Base-by-base conservation (phyloP, 2,113 vertebrate species). In the Chinchilla lanigera region DNA sequence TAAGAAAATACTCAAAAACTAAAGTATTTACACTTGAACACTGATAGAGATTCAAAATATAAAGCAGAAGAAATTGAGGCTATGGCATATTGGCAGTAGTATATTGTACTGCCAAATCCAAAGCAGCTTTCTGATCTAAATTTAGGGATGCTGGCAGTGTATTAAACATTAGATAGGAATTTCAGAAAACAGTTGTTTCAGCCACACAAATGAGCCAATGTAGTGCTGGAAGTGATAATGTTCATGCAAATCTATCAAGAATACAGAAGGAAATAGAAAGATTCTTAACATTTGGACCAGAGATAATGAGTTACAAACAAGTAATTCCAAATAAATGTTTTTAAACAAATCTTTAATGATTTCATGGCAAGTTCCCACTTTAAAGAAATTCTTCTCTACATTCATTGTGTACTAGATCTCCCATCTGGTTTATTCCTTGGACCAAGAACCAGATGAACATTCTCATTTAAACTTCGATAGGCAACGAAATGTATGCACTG, bases 121-220 rank as follows among this genome's bases (percentile, higher is more conserved):
- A 73, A 93, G 47, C 47, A 67, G 47, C 22, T 47, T 95, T 63
- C 44, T 54, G 47, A 84, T 56, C 52, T 94, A 94, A 89, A 92
- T 78, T 93, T 92, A 93, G 84, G 44, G 28, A 63, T 56, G 2
- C n/a, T 87, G 56, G 86, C 89, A n/a, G 56, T 14, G 30, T 3
- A 54, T 80, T 60, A 80, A 83, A 65, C 9, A 19, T 38, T 86
- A 54, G 73, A 65, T 61, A 30, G 67, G 12, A 26, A 89, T 87
- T 93, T 90, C 75, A 93, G 92, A 65, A 94, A 93, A 92, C 44
- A 96, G 65, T 93, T 97, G 67, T 65, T 87, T 90, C 75, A 88
- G 60, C 16, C 16, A 71, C 20, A 12, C 26, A 19, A 28, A n/a
- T 30, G 9, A 90, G 77, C 69, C 44, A 95, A 50, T 20, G 14